Base-by-base conservation (phyloP, 2,888 invertebrate genomes). In the Glomeris marginata region DNA sequence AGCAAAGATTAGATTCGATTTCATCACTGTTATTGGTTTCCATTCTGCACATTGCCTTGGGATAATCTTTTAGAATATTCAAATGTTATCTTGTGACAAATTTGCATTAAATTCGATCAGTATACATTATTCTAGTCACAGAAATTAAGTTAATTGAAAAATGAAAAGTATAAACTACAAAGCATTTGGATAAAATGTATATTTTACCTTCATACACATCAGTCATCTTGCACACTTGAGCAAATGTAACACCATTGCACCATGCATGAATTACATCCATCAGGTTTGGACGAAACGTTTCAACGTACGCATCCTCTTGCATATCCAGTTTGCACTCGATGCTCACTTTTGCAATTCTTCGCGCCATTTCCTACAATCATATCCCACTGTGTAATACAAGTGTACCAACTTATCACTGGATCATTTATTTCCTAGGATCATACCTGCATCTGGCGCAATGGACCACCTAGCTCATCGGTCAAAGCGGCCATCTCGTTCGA, bases 241-340 rank as follows among this genome's bases (percentile, higher is more conserved):
- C 72, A 69, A 99, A 99, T 22, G 79, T 74, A 20, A 86, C 79
- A 8, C 98, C 98, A 62, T 87, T 87, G 61, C 90, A 84, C 98
- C 98, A 99, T 1, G 87, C 77, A 60, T 84, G 79, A 34, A 98
- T 92, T 1, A 98, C 85, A 66, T 97, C 95, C 95, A 98, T 98
- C 49, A 99, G 75, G 63, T 80, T 88, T 3, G 92, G 91, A 63
- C 85, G 87, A 66, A 98, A 97, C 63, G 80, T 80, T 57, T 85
- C 81, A 5, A 95, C 85, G 66, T 98, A 98, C 0, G 71, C 69
- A 56, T 92, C 90, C 64, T 91, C 92, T 58, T 92, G 86, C 13
- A 95, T 54, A 35, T 68, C 66, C 18, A 75, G 58, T 58, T 72
- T 72, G 36, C 71, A 69, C 56, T 75, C 75, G 37, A 62, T 63